Conservation (phyloP, 2,888 invertebrate species). For the Iphiclides podalirius region DNA sequence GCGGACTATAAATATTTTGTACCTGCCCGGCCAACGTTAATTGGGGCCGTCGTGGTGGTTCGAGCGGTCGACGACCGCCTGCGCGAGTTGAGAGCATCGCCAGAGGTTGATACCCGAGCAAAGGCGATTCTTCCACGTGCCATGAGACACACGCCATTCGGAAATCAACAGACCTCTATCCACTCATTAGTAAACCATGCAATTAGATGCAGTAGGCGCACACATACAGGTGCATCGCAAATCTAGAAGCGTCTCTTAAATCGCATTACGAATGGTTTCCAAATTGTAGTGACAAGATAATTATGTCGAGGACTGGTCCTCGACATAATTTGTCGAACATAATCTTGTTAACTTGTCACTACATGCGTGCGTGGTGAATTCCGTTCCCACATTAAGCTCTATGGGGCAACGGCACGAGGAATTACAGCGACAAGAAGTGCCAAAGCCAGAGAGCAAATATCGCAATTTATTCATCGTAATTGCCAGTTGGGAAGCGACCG, state of each 20-base stretch:
- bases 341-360: slow-evolving; percentile 9
- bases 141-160: neutral
- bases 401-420: neutral
- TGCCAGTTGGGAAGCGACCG: neutral
- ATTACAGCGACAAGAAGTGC: slow-evolving; percentile 2
- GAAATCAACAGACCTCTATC: neutral
- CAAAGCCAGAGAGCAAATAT: neutral
- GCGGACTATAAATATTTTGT: slow-evolving; percentile 35
- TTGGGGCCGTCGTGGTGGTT: slow-evolving; percentile 52
- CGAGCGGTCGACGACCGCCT: slow-evolving; percentile 59
- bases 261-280: slow-evolving; percentile 1
- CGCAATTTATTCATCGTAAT: slow-evolving; percentile 7
- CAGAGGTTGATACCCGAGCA: slow-evolving; percentile 15
- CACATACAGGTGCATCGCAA: neutral
- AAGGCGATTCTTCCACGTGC: slow-evolving; percentile 4
- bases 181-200: neutral
- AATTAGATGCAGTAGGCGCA: no score
- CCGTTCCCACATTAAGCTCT: slow-evolving; percentile 13
- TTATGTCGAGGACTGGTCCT: no score
- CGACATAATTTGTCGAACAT: no score
- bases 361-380: slow-evolving; percentile 8
- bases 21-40: slow-evolving; percentile 40
- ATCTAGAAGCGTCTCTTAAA: slow-evolving; percentile 3
- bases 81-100: slow-evolving; percentile 13
- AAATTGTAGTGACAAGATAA: neutral